These are phyloP conservation scores for Amblyteles armatorius DNA, from an alignment of 2,888 invertebrate genomes.

Conservation along the genomic window DNA sequence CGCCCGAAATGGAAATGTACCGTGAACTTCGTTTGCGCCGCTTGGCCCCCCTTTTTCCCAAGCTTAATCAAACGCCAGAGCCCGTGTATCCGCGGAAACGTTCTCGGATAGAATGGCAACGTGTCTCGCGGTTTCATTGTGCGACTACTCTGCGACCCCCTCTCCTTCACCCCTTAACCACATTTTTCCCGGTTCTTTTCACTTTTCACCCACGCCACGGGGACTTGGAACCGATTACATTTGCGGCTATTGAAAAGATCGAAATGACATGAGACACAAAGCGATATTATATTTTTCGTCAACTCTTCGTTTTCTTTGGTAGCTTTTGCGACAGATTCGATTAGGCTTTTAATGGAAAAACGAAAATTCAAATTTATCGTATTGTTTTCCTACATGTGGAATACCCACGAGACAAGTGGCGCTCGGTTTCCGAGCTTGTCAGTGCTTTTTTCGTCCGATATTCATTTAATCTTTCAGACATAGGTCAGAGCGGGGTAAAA, in stretches of 20 bases:
- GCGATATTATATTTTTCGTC: constrained; percentile 50
- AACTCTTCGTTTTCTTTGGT: constrained; percentile 8
- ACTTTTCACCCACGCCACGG: constrained; percentile 38
- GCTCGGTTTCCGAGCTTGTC: constrained; percentile 25
- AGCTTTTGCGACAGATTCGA: constrained; percentile 23
- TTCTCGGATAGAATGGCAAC: constrained; percentile 34
- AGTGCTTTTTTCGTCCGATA: constrained; percentile 1
- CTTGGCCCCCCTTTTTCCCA: constrained; percentile 63
- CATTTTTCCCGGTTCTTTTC: constrained; percentile 44
- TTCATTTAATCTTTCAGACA: constrained; percentile 38
- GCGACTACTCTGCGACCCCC: constrained; percentile 18
- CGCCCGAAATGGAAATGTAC: constrained; percentile 79
- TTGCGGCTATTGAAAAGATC: constrained; percentile 62
- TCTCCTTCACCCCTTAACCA: constrained; percentile 31
- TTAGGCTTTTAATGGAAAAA: constrained; percentile 13
- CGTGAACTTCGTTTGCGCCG: constrained; percentile 76
- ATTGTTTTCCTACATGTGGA: constrained; percentile 39
- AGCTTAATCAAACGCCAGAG: constrained; percentile 71
- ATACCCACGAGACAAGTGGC: constrained; percentile 47
- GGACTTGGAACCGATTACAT: constrained; percentile 67
- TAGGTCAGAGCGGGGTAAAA: constrained; percentile 13
- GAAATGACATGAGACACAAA: constrained; percentile 63
- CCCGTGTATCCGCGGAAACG: constrained; percentile 60
- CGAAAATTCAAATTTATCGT: constrained; percentile 33
- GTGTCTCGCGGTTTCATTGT: constrained; percentile 65